Conservation (phyloP, 1,140 invertebrate species). For the Brachionus calyciflorus region DNA sequence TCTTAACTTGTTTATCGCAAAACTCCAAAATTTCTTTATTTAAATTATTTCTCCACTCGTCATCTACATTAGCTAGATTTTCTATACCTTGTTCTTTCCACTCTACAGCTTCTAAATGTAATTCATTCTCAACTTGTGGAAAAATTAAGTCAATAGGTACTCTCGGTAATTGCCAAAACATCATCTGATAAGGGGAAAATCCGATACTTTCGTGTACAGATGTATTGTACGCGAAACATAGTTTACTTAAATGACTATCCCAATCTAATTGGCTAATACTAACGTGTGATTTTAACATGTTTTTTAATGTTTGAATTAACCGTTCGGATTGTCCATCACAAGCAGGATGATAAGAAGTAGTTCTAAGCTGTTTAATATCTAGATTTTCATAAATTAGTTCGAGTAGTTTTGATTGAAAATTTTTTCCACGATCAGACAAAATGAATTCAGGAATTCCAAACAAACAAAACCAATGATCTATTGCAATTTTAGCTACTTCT, state of each 20-base stretch:
- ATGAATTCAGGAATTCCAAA: background rate
- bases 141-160: no score
- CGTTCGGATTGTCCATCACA: background rate
- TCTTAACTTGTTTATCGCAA: no score
- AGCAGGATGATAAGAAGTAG: background rate
- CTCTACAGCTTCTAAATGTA: no score
- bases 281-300: background rate
- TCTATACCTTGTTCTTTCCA: no score
- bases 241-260: background rate
- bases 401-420: background rate
- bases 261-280: background rate
- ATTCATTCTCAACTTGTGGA: no score
- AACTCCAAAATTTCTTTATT: no score
- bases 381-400: background rate
- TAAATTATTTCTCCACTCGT: no score
- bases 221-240: background rate
- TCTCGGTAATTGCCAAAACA: background rate
- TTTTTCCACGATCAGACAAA: background rate
- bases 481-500: background rate
- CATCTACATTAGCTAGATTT: no score
- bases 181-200: background rate
- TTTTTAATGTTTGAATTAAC: background rate
- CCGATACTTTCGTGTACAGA: background rate
- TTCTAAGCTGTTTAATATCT: background rate
- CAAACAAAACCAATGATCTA: background rate